phyloP scores from a whole-genome alignment of 2,888 invertebrate genomes.

The Xestia ashworthii region DNA sequence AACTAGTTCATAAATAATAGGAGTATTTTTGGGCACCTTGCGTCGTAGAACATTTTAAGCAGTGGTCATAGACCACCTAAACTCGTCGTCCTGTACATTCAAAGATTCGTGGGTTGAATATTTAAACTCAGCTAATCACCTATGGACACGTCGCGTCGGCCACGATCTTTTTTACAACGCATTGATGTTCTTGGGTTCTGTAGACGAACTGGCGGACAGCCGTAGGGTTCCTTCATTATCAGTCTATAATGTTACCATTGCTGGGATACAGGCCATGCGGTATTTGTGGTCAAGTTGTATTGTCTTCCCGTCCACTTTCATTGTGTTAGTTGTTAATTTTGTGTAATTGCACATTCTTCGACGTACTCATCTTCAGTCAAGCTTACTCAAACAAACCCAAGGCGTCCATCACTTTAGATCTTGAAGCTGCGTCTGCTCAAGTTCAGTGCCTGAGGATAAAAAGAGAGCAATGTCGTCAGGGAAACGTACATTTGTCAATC shows the following conservation, averaged over 20 bases:
- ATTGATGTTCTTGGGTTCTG: neutral
- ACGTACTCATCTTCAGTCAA: no score
- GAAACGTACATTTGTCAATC: no score
- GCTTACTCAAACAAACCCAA: neutral
- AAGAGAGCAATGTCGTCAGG: no score
- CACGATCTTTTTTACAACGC: neutral
- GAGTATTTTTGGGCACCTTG: slow-evolving; percentile 6
- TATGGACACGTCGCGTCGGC: neutral
- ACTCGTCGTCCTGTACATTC: neutral
- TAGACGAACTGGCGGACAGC: neutral
- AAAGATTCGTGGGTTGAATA: slow-evolving; percentile 20
- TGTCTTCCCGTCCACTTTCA: neutral
- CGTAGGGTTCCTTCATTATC: neutral
- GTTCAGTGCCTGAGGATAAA: no score
- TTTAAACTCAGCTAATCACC: slow-evolving; percentile 5
- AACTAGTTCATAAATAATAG: neutral
- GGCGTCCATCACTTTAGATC: neutral
- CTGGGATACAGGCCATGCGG: neutral
- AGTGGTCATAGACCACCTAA: neutral
- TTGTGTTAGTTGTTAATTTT: neutral
- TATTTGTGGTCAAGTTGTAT: neutral
- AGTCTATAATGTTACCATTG: neutral
- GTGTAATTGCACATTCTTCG: neutral
- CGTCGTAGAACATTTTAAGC: slow-evolving; percentile 11
- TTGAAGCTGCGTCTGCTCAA: neutral